These are phyloP conservation scores for Colletes gigas DNA, from an alignment of 1,140 invertebrate species.

Conservation along the genomic window DNA sequence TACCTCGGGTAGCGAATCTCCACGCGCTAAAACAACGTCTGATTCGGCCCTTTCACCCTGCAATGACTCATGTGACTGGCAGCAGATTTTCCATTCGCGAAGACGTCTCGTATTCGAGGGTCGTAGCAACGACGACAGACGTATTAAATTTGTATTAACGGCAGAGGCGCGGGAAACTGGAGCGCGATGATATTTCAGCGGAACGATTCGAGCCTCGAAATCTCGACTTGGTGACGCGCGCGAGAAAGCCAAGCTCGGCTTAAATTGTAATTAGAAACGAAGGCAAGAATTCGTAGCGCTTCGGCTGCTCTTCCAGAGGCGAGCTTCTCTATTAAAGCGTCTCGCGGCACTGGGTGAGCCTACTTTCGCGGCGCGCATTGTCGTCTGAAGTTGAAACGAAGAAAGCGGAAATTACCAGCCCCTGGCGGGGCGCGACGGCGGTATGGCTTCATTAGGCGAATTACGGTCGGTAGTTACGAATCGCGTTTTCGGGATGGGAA, in stretches of 20 bases:
- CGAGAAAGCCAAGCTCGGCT: constrained; percentile 10
- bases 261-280: constrained; percentile 45
- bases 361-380: background rate
- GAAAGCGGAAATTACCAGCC: constrained; percentile 16
- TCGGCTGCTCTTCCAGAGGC: background rate
- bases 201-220: background rate
- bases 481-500: background rate
- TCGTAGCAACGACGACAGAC: background rate
- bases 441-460: constrained; percentile 15
- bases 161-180: constrained; percentile 3
- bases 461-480: background rate
- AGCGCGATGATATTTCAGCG: constrained; percentile 16
- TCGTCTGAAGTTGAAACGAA: background rate
- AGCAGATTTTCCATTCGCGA: background rate
- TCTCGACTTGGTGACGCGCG: background rate
- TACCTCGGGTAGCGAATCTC: too few relatives aligned
- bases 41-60: too few relatives aligned
- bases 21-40: too few relatives aligned
- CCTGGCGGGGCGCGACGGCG: background rate
- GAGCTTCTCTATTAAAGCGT: constrained; percentile 6
- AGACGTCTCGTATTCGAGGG: background rate
- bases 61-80: too few relatives aligned
- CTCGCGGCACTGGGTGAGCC: background rate
- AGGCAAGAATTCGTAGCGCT: constrained; percentile 12
- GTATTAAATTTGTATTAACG: constrained; percentile 8